Percentiles rank a stretch among this genome's conserved stretches.
These are phyloP conservation scores for Pantherophis vulpinus DNA, from an alignment of 2,797 vertebrate genomes.

Conservation along the genomic window DNA sequence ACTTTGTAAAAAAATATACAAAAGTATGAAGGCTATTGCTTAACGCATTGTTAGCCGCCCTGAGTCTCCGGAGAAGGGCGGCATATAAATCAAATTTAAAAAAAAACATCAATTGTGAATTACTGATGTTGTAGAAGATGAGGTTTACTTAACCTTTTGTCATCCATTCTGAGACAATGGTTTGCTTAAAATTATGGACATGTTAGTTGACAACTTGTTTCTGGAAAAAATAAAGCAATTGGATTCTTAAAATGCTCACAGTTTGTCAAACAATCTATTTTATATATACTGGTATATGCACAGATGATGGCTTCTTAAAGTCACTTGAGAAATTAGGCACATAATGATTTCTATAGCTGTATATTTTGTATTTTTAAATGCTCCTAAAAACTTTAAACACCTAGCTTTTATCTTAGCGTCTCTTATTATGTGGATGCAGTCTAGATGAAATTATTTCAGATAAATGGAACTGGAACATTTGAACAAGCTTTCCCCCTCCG, in stretches of 20 bases:
- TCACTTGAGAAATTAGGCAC: not conserved
- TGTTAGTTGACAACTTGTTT: not conserved
- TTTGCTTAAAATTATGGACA: not conserved
- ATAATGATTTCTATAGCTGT: not conserved
- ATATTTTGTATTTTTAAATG: not conserved
- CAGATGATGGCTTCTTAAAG: not conserved
- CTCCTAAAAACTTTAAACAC: not conserved
- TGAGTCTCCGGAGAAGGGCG: too few relatives aligned
- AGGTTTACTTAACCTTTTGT: not conserved
- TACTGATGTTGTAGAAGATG: not conserved
- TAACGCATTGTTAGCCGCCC: too few relatives aligned
- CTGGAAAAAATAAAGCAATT: not conserved
- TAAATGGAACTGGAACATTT: not conserved
- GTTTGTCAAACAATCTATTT: not conserved
- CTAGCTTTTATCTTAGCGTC: not conserved
- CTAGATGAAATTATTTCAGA: not conserved
- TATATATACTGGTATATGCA: not conserved
- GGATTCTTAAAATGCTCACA: not conserved
- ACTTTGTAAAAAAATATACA: too few relatives aligned
- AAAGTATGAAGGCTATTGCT: too few relatives aligned
- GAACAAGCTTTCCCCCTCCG: not conserved
- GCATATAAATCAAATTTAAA: too few relatives aligned
- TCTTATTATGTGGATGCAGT: not conserved
- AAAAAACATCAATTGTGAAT: not conserved
- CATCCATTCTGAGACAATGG: not conserved